Base-by-base conservation (phyloP, 2,888 invertebrate species). In the Timema podura region DNA sequence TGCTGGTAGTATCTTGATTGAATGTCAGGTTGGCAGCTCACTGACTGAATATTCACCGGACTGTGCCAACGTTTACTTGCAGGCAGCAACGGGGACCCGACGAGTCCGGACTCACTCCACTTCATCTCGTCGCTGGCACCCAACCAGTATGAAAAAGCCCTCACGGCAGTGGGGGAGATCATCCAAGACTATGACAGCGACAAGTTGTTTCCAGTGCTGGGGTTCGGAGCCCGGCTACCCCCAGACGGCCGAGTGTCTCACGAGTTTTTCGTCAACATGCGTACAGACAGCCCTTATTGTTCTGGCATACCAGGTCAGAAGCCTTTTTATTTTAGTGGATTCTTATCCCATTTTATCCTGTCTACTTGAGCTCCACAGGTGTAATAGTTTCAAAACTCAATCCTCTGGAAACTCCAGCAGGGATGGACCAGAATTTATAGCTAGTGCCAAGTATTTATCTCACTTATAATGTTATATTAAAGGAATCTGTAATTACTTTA, bases 271-370 rank as follows among this genome's bases (percentile, higher is more conserved):
- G 81, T 82, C 57, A 88, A 86, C 77, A 80, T 85, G 73, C 80
- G 84, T 74, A 81, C 82, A 0, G 78, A 79, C 47, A 84, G 85
- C 77, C 86, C 87, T 1, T 85, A 82, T 75, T 84, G 84, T 73
- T 73, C 78, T 67, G 82, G 83, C 47, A 80, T 85, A 48, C 77
- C 79, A 69, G 82, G 81, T 79, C 74, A 74, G 73, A 67, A 66
- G 47, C n/a, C 64, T 15, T 67, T 15, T 70, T 5, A n/a, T 45
- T 44, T 47, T 46, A 16, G 30, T 30, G 30, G 30, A 30, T 30
- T 30, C 30, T 30, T 30, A 30, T 1, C 30, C 30, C 30, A 30
- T 30, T 30, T 30, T 30, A 30, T 30, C 30, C 30, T 30, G n/a
- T n/a, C 30, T 30, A 30, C 30, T 30, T 30, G 30, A 30, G 30